Base-by-base conservation (phyloP, 2,113 vertebrate species). In the Poecilia latipinna region DNA sequence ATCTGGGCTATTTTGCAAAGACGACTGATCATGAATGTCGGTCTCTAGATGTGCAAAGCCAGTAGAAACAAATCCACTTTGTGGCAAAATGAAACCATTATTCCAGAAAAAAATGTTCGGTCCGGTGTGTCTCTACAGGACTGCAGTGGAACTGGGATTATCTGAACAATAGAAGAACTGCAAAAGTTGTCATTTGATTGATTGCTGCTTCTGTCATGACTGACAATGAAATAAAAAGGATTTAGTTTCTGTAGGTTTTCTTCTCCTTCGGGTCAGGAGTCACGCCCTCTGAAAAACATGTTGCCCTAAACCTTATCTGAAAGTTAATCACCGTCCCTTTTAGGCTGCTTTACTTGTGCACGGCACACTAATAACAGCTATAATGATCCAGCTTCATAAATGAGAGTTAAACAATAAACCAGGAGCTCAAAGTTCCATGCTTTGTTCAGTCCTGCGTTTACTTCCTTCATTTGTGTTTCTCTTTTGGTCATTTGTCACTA, bases 211-310 rank as follows among this genome's bases (percentile, higher is more conserved):
- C 31, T 70, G 51, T 62, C 19, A 44, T 24, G 17, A 5, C 60
- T 24, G 12, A 22, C 28, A 8, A 31, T 17, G 4, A 75, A 80
- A 83, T 74, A 22, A 57, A 57, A 57, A 57, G 51, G 22, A 7
- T 31, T 5, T 17, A 63, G 8, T 8, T 24, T 33, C 60, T 0
- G 22, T 22, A 65, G 4, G 61, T 65, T 85, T 80, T 77, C 69
- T 74, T 31, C 31, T 19, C 37, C 82, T 67, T 60, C 17, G 57
- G 77, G 83, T 61, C 65, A 54, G 24, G 39, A 48, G 65, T 44
- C 69, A 3, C 81, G 80, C 83, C 79, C 61, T 78, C 28, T 64
- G 64, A 82, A 75, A 75, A 84, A 71, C 76, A 74, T 67, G 71
- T 78, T 37, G 39, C 35, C 66, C n/a, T 32, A 10, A 78, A 51